These are phyloP conservation scores for Aphis craccivora DNA, from an alignment of 1,140 invertebrate genomes.

Conservation along the genomic window DNA sequence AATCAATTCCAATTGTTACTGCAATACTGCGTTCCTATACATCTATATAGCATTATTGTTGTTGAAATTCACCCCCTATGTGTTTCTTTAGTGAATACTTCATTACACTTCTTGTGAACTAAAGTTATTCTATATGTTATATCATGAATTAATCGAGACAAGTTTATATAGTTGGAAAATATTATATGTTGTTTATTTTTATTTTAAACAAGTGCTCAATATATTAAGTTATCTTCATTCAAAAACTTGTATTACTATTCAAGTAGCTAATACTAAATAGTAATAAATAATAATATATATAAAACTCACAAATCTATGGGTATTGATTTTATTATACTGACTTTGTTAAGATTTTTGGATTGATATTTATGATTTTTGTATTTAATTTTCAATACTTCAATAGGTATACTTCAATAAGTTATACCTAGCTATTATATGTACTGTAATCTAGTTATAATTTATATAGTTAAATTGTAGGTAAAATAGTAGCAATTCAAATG, in stretches of 20 bases:
- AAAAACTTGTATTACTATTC: neutral
- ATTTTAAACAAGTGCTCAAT: neutral
- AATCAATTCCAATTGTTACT: neutral
- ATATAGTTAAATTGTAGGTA: neutral
- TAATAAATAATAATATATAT: no score
- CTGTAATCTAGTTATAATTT: neutral
- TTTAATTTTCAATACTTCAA: neutral
- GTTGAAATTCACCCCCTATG: neutral
- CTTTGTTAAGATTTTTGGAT: neutral
- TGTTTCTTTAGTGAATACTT: neutral
- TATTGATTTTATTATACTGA: neutral
- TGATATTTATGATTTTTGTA: neutral
- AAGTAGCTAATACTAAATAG: neutral
- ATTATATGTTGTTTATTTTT: neutral
- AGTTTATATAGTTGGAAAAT: neutral
- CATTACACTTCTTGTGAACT: neutral
- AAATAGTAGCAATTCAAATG: neutral
- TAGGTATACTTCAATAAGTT: no score
- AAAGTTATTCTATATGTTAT: neutral
- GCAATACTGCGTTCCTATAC: neutral
- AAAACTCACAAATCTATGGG: neutral
- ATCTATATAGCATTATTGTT: neutral
- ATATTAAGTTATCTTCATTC: neutral
- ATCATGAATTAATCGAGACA: neutral
- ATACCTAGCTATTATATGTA: neutral